phyloP scores from a whole-genome alignment of 2,113 vertebrate species.

The Nesospiza acunhae region DNA sequence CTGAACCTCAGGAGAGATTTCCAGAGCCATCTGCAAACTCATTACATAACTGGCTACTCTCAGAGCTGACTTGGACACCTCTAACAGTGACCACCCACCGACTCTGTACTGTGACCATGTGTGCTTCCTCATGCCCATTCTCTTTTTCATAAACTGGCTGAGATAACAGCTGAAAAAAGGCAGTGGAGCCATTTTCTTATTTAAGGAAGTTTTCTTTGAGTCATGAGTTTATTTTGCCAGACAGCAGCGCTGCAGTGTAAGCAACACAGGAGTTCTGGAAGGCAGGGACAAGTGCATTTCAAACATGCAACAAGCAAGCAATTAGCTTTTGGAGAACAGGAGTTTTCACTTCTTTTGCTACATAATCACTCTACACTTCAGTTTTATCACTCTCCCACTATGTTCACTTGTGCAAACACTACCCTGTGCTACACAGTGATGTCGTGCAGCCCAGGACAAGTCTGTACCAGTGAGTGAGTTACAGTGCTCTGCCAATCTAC shows the following conservation, averaged over 20 bases:
- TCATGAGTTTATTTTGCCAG: background rate
- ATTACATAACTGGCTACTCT: background rate
- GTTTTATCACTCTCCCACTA: background rate
- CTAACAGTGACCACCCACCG: background rate
- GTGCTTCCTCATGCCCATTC: background rate
- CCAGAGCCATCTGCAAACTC: background rate
- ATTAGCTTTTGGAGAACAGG: background rate
- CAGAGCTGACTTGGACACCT: background rate
- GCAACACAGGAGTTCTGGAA: background rate
- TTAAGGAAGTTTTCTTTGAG: background rate
- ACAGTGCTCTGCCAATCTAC: background rate
- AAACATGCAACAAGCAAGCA: background rate
- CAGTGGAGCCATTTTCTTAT: background rate
- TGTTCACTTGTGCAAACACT: fast-evolving
- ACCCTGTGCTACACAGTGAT: background rate
- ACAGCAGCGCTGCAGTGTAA: background rate
- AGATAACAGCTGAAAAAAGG: background rate
- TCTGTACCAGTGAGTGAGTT: background rate
- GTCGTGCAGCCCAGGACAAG: background rate
- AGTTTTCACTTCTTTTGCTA: background rate
- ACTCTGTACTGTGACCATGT: fast-evolving
- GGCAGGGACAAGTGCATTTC: background rate
- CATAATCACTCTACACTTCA: background rate
- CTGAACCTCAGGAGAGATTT: background rate
- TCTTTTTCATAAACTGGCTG: background rate